Base-by-base conservation (phyloP, 1,140 invertebrate species). In the Linepithema humile region DNA sequence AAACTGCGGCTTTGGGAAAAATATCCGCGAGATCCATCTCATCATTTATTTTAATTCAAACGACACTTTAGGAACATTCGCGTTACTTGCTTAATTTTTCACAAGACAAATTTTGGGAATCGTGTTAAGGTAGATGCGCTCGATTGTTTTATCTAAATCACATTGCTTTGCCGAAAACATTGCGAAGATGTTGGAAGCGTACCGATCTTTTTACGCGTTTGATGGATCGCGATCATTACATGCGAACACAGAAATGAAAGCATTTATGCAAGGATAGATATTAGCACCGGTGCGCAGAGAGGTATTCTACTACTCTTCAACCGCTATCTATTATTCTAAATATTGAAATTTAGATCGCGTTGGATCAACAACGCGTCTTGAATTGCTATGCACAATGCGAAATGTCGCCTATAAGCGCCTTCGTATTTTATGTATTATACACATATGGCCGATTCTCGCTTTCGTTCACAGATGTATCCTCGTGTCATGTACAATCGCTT, bases 391-490 rank as follows among this genome's bases (percentile, higher is more conserved):
- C 85, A 43, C 59, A 57, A 77, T 55, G 45, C 65, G 67, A 86
- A 88, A 78, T 26, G 72, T 78, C 78, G 64, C 85, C 72, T 75
- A 86, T n/a, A 20, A 62, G 64, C 78, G 72, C 64, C 35, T 77
- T 59, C 50, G 53, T 55, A 85, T 50, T 40, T 38, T 20, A 43
- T 26, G 35, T 75, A 53, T 67, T 69, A 70, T 29, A 57, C 45
- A 83, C 62, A 29, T 60, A 69, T 43, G 32, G n/a, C 23, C 53
- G 53, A 57, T 29, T 40, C n/a, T 20, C 74, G 69, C 53, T n/a
- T 55, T 38, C 60, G 60, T 57, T 74, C 75, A 15, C 60, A 57
- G 32, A 20, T 55, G 70, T 72, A 72, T n/a, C n/a, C n/a, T n/a
- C n/a, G n/a, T n/a, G n/a, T n/a, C n/a, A n/a, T n/a, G n/a, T n/a